Base-by-base conservation (phyloP, 2,888 invertebrate species). In the Orthonevra nobilis region DNA sequence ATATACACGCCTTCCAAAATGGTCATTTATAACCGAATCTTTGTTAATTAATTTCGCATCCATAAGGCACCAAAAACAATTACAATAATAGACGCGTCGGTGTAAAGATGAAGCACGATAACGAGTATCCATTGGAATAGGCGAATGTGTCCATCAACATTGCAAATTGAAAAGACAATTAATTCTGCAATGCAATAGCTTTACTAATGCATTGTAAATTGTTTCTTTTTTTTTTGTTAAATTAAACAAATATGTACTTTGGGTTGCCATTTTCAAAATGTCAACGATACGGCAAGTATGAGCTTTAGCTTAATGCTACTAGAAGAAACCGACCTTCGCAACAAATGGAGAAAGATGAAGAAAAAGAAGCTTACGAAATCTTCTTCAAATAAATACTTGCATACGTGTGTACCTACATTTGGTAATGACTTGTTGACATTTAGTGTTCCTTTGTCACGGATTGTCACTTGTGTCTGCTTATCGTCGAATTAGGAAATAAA, bases 341-440 rank as follows among this genome's bases (percentile, higher is more conserved):
- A 34, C 12, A n/a, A 36, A 7, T 36, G 36, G 15, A 36, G 36
- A 36, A 36, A 36, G 36, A 36, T 36, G 15, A 36, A 36, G 14
- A 36, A 36, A 15, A 36, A n/a, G 6, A 36, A 7, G 3, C 3
- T 36, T 14, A 15, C 15, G 36, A 36, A 36, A 36, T 36, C 36
- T 36, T 36, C 36, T 7, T 36, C 15, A 15, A 36, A 15, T 2
- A 36, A 15, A 36, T 6, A 36, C 5, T 3, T n/a, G n/a, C n/a
- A n/a, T n/a, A n/a, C n/a, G n/a, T n/a, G n/a, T n/a, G n/a, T n/a
- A n/a, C n/a, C n/a, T n/a, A 15, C 36, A 9, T 36, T 36, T 36
- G 36, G 36, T 36, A 36, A 36, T 32, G 10, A 9, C 32, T 32
- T 36, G 36, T 36, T 36, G 36, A 36, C 36, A 36, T 36, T 36